phyloP scores from a whole-genome alignment of 2,888 invertebrate genomes.

The Napeogenes inachia region DNA sequence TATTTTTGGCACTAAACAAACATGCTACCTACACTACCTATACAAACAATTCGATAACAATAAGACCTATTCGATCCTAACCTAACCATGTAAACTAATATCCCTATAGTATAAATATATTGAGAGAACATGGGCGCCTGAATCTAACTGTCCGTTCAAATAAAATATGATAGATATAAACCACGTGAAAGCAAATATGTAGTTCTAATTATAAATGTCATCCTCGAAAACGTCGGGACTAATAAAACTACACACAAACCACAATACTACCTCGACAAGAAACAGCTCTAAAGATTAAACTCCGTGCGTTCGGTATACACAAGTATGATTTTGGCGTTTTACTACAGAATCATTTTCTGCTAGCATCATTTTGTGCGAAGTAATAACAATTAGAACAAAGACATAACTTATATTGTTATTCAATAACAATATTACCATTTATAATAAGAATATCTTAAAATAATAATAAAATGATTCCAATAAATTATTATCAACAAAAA shows the following conservation, averaged over 20 bases:
- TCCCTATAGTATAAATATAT: background rate
- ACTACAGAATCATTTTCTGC: conserved; percentile 43
- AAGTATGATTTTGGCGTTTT: conserved; percentile 40
- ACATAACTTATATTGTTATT: background rate
- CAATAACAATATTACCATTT: background rate
- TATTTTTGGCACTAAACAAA: no score
- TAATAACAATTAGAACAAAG: conserved; percentile 18
- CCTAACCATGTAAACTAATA: background rate
- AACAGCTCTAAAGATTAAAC: conserved; percentile 34
- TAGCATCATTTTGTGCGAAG: conserved; percentile 38
- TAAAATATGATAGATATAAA: background rate
- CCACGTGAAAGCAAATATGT: background rate
- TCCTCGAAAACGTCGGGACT: background rate
- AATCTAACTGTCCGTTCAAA: no score
- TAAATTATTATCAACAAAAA: no score
- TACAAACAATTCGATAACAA: no score
- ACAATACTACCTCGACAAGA: conserved; percentile 25
- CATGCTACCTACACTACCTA: no score
- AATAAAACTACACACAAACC: conserved; percentile 12
- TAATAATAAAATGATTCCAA: no score
- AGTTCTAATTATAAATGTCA: background rate
- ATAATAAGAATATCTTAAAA: no score
- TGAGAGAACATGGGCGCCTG: no score
- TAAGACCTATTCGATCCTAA: no score
- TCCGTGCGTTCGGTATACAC: conserved; percentile 26